Conservation (phyloP, 2,797 vertebrate genomes). For the Neosalanx taihuensis region DNA sequence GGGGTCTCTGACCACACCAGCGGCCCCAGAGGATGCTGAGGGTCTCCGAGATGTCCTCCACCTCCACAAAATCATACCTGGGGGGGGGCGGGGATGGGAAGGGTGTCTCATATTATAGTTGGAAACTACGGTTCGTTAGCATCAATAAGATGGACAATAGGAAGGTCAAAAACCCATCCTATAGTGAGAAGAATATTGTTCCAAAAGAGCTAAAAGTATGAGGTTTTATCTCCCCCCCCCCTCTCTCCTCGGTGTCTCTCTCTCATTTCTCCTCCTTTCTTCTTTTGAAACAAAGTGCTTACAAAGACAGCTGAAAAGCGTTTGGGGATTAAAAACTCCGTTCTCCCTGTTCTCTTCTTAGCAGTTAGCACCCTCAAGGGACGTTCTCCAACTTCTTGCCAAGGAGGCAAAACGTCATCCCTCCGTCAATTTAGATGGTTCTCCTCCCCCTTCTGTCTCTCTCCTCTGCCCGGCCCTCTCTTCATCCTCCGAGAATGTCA, state of each 20-base stretch:
- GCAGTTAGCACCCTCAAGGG: constrained; percentile 57
- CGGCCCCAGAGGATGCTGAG: constrained; percentile 89
- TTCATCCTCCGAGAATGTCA: constrained; percentile 2
- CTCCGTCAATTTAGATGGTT: constrained; percentile 26
- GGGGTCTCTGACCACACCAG: constrained; percentile 91
- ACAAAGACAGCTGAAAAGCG: constrained; percentile 59
- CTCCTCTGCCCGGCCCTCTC: background rate
- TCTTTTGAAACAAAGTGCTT: constrained; percentile 59
- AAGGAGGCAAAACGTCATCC: constrained; percentile 49
- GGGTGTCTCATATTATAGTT: background rate
- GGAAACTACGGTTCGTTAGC: no score
- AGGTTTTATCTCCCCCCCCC: no score
- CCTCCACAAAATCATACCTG: constrained; percentile 96
- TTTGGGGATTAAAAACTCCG: constrained; percentile 58
- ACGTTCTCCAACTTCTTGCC: constrained; percentile 55
- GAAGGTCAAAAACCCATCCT: no score
- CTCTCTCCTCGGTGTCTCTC: constrained; percentile 12
- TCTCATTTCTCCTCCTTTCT: constrained; percentile 25
- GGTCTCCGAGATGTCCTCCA: constrained; percentile 89
- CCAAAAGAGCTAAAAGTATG: no score
- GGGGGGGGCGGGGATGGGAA: background rate
- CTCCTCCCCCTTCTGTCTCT: background rate
- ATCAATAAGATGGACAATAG: no score
- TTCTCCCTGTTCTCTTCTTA: no score
- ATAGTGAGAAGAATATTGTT: no score